These are phyloP conservation scores for Troides helena DNA, from an alignment of 2,888 invertebrate species.

Conservation along the genomic window DNA sequence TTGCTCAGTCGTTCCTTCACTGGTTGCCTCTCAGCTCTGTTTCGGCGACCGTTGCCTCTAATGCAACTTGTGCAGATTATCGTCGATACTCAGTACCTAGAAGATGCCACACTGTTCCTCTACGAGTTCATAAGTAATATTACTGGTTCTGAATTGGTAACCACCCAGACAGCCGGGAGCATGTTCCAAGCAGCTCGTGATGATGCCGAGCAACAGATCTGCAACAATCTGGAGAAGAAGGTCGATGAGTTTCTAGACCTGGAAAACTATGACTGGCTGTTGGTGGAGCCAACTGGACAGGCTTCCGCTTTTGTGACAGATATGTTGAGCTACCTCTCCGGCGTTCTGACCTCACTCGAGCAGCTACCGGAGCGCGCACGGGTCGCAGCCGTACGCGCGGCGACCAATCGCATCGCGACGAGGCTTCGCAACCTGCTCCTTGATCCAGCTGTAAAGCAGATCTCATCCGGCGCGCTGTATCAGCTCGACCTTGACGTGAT, in stretches of 20 bases:
- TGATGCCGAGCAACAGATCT: slow-evolving; percentile 98
- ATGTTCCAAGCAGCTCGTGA: slow-evolving; percentile 95
- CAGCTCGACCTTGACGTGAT: slow-evolving; percentile 93
- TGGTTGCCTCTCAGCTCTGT: slow-evolving; percentile 94
- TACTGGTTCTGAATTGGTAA: slow-evolving; percentile 86
- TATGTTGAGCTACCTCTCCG: slow-evolving; percentile 94
- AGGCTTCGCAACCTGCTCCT: slow-evolving; percentile 64
- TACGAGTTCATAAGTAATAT: slow-evolving; percentile 97
- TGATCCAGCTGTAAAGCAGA: slow-evolving; percentile 84
- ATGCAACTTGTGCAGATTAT: slow-evolving; percentile 94
- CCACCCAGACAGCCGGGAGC: slow-evolving; percentile 82
- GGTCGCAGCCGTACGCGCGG: slow-evolving; percentile 67
- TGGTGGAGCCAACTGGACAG: slow-evolving; percentile 93
- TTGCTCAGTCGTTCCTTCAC: slow-evolving; percentile 93
- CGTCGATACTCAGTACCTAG: slow-evolving; percentile 97
- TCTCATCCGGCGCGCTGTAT: slow-evolving; percentile 95
- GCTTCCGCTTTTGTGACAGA: slow-evolving; percentile 96
- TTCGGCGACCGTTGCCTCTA: slow-evolving; percentile 92
- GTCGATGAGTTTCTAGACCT: slow-evolving; percentile 97
- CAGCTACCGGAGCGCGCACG: slow-evolving; percentile 95
- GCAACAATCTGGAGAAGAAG: slow-evolving; percentile 94
- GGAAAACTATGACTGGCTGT: slow-evolving; percentile 96
- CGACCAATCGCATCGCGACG: slow-evolving; percentile 65
- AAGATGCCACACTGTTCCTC: slow-evolving; percentile 95
- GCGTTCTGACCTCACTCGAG: slow-evolving; percentile 95